phyloP scores from a whole-genome alignment of 2,113 vertebrate genomes.

The Nothobranchius kuhntae region DNA sequence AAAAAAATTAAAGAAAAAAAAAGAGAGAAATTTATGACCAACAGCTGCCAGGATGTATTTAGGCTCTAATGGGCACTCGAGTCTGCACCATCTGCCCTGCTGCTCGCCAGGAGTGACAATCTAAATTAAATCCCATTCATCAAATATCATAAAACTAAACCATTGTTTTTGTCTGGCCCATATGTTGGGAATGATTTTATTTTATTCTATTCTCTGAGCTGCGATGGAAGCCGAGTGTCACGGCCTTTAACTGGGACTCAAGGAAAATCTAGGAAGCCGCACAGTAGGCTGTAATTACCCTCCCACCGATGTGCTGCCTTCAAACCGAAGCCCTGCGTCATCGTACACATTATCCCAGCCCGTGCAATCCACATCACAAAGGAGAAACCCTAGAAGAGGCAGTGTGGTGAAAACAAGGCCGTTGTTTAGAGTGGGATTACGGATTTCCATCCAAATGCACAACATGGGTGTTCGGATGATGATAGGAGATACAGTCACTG shows the following conservation, averaged over 20 bases:
- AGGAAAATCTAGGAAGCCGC: slow-evolving; percentile 61
- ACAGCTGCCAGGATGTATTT: slow-evolving; percentile 88
- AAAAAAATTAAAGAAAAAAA: slow-evolving; percentile 43
- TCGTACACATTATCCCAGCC: slow-evolving; percentile 58
- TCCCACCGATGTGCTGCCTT: slow-evolving; percentile 61
- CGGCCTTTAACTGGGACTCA: slow-evolving; percentile 55
- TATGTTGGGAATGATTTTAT: slow-evolving; percentile 76
- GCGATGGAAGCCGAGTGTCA: slow-evolving; percentile 23
- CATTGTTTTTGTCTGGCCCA: slow-evolving; percentile 77
- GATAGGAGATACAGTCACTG: slow-evolving; percentile 39
- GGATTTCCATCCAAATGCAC: slow-evolving; percentile 32
- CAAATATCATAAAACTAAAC: slow-evolving; percentile 85
- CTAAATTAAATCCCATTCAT: slow-evolving; percentile 88
- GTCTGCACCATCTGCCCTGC: slow-evolving; percentile 87
- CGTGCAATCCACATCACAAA: slow-evolving; percentile 63
- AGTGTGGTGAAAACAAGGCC: slow-evolving; percentile 56
- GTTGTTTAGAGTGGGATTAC: slow-evolving; percentile 65
- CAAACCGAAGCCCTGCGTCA: slow-evolving; percentile 67
- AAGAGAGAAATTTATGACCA: slow-evolving; percentile 83
- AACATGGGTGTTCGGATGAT: slow-evolving; percentile 50
- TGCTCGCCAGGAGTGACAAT: slow-evolving; percentile 88
- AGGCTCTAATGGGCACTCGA: slow-evolving; percentile 85
- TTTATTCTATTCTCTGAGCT: slow-evolving; percentile 24
- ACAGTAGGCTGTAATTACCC: slow-evolving; percentile 76
- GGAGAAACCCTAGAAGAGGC: slow-evolving; percentile 42